Percentiles rank a stretch among this genome's conserved stretches.
Conservation (phyloP, 2,113 vertebrate genomes). For the Actinemys pallida region DNA sequence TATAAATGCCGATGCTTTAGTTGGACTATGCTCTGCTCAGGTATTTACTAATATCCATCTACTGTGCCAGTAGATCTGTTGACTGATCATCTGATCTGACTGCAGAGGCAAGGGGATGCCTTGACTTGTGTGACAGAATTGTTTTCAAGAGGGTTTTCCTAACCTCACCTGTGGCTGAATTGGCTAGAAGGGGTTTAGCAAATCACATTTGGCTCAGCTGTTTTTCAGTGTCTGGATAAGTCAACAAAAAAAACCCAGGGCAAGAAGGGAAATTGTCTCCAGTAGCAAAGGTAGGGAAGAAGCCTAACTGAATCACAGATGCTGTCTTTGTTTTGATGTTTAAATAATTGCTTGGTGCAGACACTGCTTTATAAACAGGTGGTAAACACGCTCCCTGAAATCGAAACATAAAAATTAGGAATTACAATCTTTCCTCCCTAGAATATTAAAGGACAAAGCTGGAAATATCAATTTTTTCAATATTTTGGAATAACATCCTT, state of each 20-base stretch:
- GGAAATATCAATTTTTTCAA: not conserved
- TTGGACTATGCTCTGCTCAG: fast-evolving
- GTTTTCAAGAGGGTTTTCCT: not conserved
- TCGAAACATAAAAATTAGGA: conserved; percentile 23
- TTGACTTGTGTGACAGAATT: not conserved
- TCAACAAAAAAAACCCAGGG: not conserved
- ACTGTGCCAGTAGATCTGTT: not conserved
- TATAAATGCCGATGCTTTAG: not conserved
- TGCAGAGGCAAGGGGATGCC: not conserved
- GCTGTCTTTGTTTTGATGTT: conserved; percentile 22
- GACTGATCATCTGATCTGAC: not conserved
- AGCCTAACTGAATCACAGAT: conserved; percentile 19
- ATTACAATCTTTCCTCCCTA: not conserved
- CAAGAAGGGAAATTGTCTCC: not conserved
- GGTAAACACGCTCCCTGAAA: conserved; percentile 16
- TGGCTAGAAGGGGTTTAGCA: not conserved
- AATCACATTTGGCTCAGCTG: not conserved
- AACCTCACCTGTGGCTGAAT: fast-evolving
- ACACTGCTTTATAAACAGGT: conserved; percentile 23
- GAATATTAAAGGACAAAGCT: conserved; percentile 21
- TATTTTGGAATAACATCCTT: conserved; percentile 15
- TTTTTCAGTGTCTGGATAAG: not conserved
- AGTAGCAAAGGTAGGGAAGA: conserved; percentile 6
- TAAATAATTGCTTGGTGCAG: conserved; percentile 21
- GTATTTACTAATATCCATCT: not conserved